phyloP scores from a whole-genome alignment of 2,113 vertebrate species.

The Rhipidura dahli region DNA sequence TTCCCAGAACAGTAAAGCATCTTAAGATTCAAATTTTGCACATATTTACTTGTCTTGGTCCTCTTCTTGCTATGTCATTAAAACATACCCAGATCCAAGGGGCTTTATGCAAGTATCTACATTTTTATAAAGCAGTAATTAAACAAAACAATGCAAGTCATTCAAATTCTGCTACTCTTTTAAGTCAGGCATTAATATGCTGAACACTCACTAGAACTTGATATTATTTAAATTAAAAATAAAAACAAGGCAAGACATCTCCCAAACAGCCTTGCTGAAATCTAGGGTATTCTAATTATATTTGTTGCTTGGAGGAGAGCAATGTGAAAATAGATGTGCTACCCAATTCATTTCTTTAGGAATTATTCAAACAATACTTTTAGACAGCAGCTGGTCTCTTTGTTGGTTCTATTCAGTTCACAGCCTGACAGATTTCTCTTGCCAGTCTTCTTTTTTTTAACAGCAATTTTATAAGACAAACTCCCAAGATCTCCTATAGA shows the following conservation, averaged over 20 bases:
- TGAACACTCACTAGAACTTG: not conserved
- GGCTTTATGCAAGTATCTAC: slow-evolving; percentile 27
- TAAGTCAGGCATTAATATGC: slow-evolving; percentile 10
- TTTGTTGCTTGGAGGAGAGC: not conserved
- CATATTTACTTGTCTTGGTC: slow-evolving; percentile 42
- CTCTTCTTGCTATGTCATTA: slow-evolving; percentile 4
- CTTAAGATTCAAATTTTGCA: not conserved
- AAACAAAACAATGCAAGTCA: slow-evolving; percentile 21
- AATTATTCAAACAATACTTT: not conserved
- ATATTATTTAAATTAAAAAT: not conserved
- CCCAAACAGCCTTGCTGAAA: slow-evolving; percentile 7
- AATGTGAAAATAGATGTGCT: not conserved
- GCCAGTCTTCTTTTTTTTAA: not conserved
- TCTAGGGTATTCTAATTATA: not conserved
- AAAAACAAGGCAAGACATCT: not conserved
- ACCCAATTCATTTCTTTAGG: not conserved
- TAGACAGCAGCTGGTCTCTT: not conserved
- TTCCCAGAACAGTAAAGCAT: slow-evolving; percentile 2
- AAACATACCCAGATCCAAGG: not conserved
- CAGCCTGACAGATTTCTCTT: not conserved
- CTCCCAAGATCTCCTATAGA: slow-evolving; percentile 5
- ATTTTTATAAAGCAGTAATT: not conserved
- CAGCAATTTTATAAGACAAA: not conserved
- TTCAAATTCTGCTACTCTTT: slow-evolving; percentile 14
- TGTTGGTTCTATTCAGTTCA: not conserved